Evolutionary conservation across 1,140 invertebrate species (phyloP).

Genomic region (Philotrypesis tridentata): DNA sequence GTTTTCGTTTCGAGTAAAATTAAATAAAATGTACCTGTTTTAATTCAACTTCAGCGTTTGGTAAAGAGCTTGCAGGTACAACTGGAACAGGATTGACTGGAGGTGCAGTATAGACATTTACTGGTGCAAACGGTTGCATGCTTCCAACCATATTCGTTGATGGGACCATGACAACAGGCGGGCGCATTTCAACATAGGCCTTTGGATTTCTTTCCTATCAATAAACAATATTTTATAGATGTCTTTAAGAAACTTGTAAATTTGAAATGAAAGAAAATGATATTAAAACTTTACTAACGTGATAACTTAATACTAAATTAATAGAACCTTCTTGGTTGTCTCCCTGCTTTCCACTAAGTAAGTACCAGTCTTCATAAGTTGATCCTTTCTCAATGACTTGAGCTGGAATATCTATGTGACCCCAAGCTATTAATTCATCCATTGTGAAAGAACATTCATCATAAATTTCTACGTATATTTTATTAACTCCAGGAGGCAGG

Average conservation of each 20-base stretch:
- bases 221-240: constrained; percentile 19
- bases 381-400: constrained; percentile 86
- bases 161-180: constrained; percentile 80
- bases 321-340: constrained; percentile 93
- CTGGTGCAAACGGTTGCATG: constrained; percentile 66
- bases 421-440: constrained; percentile 96
- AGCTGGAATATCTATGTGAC: constrained; percentile 87
- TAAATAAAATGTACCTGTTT: constrained; percentile 78
- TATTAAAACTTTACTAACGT: constrained; percentile 76
- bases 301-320: constrained; percentile 84
- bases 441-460: constrained; percentile 97
- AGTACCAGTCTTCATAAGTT: constrained; percentile 95
- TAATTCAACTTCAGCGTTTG: constrained; percentile 81
- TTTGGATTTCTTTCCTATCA: constrained; percentile 43
- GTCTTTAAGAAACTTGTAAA: constrained; percentile 3
- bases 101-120: constrained; percentile 71
- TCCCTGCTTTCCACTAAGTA: constrained; percentile 92
- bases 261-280: not conserved
- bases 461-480: constrained; percentile 94
- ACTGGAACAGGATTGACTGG: constrained; percentile 61
- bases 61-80: constrained; percentile 66
- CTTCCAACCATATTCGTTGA: constrained; percentile 67
- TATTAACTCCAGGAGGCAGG: constrained; percentile 89
- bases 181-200: constrained; percentile 52
- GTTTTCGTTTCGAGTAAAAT: too few relatives aligned